These are phyloP conservation scores for Hedychridium roseum DNA, from an alignment of 2,888 invertebrate species.

Conservation along the genomic window DNA sequence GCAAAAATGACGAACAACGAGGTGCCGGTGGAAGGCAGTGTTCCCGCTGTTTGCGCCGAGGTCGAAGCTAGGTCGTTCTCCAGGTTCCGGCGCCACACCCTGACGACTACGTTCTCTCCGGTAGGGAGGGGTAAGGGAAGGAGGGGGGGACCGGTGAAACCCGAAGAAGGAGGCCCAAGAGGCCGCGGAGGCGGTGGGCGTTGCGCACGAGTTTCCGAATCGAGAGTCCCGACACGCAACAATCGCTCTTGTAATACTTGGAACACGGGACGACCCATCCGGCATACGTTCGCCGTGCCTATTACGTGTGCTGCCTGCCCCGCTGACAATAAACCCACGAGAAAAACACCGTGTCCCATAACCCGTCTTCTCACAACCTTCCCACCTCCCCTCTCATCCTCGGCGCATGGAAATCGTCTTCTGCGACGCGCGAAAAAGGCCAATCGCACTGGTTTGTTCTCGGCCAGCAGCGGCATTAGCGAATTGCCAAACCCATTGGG, in stretches of 20 bases:
- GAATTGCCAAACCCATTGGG: too few species aligned
- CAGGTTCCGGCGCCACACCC: conserved; percentile 41
- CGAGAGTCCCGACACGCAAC: conserved; percentile 44
- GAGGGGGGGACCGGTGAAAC: conserved; percentile 18
- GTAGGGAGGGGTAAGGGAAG: conserved; percentile 25
- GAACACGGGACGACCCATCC: conserved; percentile 42
- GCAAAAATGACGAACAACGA: too few species aligned
- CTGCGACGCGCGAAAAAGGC: not conserved
- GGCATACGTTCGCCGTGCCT: conserved; percentile 36
- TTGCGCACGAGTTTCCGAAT: conserved; percentile 22
- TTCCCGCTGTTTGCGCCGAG: conserved; percentile 23
- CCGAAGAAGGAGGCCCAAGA: conserved; percentile 18
- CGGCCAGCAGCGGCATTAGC: too few species aligned
- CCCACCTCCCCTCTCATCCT: not conserved
- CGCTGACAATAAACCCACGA: conserved; percentile 10
- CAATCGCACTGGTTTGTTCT: too few species aligned
- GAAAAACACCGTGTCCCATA: conserved; percentile 2
- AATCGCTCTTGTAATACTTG: conserved; percentile 52
- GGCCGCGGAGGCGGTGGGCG: conserved; percentile 18
- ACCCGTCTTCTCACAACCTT: not conserved
- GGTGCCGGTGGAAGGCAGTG: too few species aligned
- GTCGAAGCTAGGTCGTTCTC: conserved; percentile 36
- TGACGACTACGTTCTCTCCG: conserved; percentile 28
- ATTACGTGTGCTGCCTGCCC: conserved; percentile 20
- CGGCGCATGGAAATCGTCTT: not conserved